Percentiles rank a stretch among this genome's conserved stretches.
Conservation (phyloP, 1,140 invertebrate genomes). For the Drosophila pallidifrons region DNA sequence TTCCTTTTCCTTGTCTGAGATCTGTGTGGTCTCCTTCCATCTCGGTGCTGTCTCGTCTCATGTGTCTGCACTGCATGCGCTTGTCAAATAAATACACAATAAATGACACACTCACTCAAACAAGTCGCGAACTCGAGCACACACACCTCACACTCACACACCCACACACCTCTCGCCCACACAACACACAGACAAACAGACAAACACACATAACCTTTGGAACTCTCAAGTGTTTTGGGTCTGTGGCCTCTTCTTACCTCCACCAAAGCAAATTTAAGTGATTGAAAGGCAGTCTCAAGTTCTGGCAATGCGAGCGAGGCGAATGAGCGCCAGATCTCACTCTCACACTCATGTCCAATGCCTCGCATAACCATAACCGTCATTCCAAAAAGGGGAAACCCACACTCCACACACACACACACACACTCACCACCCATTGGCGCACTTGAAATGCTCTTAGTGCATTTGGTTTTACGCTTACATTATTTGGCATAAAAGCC, state of each 20-base stretch:
- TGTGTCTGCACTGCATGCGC: conserved; percentile 47
- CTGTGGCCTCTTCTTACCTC: conserved; percentile 27
- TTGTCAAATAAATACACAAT: conserved; percentile 70
- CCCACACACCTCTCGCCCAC: conserved; percentile 2
- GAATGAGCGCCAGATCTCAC: not conserved
- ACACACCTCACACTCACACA: conserved; percentile 13
- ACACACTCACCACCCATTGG: conserved; percentile 22
- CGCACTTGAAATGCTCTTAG: conserved; percentile 55
- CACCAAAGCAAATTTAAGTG: conserved; percentile 45
- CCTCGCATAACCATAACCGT: conserved; percentile 38
- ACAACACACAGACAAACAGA: not conserved
- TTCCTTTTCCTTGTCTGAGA: not conserved
- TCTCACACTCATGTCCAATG: not conserved
- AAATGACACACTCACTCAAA: conserved; percentile 59
- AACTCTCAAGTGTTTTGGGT: conserved; percentile 48
- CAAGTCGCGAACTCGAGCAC: conserved; percentile 30
- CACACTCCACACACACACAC: not conserved
- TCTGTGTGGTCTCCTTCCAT: not conserved
- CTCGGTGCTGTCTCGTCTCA: conserved; percentile 23
- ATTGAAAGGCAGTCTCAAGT: conserved; percentile 52
- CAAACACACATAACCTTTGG: conserved; percentile 31
- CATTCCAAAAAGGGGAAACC: not conserved
- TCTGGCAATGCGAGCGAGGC: conserved; percentile 12
- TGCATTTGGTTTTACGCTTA: conserved; percentile 56
- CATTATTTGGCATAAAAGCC: conserved; percentile 53